Evolutionary conservation across 2,888 invertebrate genomes (phyloP), one percentile per base, ranked within the genome.

Genomic region (Campaea margaritaria): DNA sequence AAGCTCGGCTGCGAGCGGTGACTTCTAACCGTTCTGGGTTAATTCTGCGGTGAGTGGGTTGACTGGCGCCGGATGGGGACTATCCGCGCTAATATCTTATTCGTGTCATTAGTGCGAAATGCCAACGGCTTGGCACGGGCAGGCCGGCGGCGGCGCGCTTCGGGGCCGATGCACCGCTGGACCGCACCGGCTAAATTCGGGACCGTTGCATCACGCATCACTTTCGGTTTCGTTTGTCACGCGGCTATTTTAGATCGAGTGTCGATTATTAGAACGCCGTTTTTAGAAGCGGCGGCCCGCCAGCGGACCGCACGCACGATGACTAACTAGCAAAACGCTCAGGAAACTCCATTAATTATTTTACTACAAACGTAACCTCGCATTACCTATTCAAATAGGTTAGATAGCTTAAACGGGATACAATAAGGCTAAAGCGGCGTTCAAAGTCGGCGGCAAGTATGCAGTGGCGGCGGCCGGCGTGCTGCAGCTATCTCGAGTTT

Each of bases 91-190:
- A 89, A 91, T 91, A 90, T 91, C 91, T 91, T 89, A 91, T 91
- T 90, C 84, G 90, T 91, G 91, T 91, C 91, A 90, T 90, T 90
- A 88, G 91, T 82, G 89, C 90, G 84, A 92, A 92, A 91, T 92
- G 91, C 89, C 91, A 91, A 83, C 85, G 78, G 85, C 81, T 91
- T 91, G 91, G 91, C 91, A 91, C 75, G 78, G 67, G 75, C 79
- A 77, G 78, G 74, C 74, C 31, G 21, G 53, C 12, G 76, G 78
- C 79, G 74, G 78, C 87, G 84, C 83, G 78, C 85, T 81, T 74
- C 73, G 79, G 83, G 88, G 87, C 77, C 91, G 91, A 86, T 89
- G 91, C 91, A 90, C 89, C 80, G 87, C 78, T 74, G 79, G 78
- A 75, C 83, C 75, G 82, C 80, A 82, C 81, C 82, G 82, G 83